Evolutionary conservation across 2,888 invertebrate species (phyloP), one percentile per base, ranked within the genome.

Genomic region (Onthophagus sagittarius): DNA sequence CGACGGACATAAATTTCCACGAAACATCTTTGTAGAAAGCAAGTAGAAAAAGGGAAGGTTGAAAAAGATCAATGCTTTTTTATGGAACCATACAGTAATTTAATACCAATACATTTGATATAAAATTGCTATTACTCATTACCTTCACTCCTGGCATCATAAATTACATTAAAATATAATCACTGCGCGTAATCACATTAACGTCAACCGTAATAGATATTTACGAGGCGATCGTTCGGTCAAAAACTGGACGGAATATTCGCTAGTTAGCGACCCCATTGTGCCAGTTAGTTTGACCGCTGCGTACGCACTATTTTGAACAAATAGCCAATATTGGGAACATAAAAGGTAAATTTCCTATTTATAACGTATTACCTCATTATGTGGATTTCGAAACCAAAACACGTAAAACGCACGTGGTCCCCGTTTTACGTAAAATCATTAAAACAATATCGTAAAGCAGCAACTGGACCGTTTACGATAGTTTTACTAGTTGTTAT

Each of bases 301-400:
- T 67, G 67, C 15, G 67, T 23, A n/a, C 23, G 15, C 15, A 67
- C n/a, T 67, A 67, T 67, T 67, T 67, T 67, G 31, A 15, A 31
- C 32, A 67, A 67, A 67, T 15, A 67, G 67, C 23, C 67, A 67
- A 67, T 67, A 23, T 67, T 23, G 67, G 67, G 7, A 53, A 32
- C 67, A 31, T 67, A 67, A 67, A 67, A 67, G 31, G 67, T 14
- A 15, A 64, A 64, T 64, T 15, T 64, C 64, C 64, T 64, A 23
- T 64, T 64, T 64, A 64, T 15, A 64, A 64, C 23, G 13, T 23
- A 23, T 23, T 15, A 23, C 64, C 15, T 23, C 9, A 64, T 64
- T 64, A 64, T 64, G 64, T 23, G 14, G 64, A 64, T 64, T 14
- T 11, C n/a, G 64, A 64, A 23, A 23, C 13, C 14, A 64, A 64